Base-by-base conservation (phyloP, 2,113 vertebrate genomes). In the Corythoichthys haematopterus region DNA sequence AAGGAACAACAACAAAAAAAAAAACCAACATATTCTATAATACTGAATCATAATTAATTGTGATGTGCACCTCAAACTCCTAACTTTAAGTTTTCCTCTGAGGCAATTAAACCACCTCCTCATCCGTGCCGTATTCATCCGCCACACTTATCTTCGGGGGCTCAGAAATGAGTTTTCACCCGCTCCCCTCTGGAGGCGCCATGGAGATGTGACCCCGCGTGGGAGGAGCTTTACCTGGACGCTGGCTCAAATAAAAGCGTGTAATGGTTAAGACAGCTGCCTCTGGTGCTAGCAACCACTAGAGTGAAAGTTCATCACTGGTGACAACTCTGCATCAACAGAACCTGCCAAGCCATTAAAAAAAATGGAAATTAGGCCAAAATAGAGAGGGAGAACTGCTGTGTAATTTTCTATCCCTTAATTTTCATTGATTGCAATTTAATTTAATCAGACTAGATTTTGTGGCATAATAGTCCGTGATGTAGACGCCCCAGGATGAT, bases 211-310 rank as follows among this genome's bases (percentile, higher is more conserved):
- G 72, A 81, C 73, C 79, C 75, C 76, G 65, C 71, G 72, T 78
- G 79, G 83, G 84, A 69, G 79, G 85, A 69, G 75, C 75, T 81
- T 80, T 90, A 91, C 89, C 89, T 91, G 90, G 85, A 80, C 68
- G 74, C 68, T 85, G 74, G 68, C 85, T 91, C 88, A 84, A 88
- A 79, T 79, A 74, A 11, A 65, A 88, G 88, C 89, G 84, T 91
- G 87, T 90, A 92, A 92, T 82, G 79, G 84, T 86, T 87, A 70
- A 86, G 91, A 91, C 91, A 91, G 88, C 79, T 62, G 84, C 88
- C 88, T 88, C 86, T 84, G 83, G 83, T 79, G 85, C 76, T 65
- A 68, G 74, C 79, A 74, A 83, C 87, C 88, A 87, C 84, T 85
- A 85, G 81, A 87, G 88, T 90, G 84, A 88, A 84, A 90, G 90